Evolutionary conservation across 2,113 vertebrate species (phyloP), one percentile per base, ranked within the genome.

Genomic region (Larimichthys polyactis): DNA sequence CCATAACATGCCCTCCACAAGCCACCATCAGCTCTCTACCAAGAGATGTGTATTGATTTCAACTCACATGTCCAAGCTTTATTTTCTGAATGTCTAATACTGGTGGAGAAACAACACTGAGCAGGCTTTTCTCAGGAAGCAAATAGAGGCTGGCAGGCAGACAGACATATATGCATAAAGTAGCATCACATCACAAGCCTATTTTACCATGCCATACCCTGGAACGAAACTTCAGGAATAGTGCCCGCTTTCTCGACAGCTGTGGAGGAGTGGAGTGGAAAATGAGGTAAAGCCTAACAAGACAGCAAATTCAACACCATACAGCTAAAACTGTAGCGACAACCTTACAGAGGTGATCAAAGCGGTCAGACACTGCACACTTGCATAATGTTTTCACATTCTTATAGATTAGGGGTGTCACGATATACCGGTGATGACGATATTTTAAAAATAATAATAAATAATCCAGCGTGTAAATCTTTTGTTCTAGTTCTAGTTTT

Each of bases 171-270:
- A 75, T 54, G 72, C 78, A 75, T 43, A 65, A 1, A 54, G 72
- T 55, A 72, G 82, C 85, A 89, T 85, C 85, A 92, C 87, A 92
- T 86, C 88, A 92, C 81, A 92, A 88, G 90, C 84, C 88, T 89
- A 81, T 87, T 95, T 94, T 94, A 95, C 93, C 91, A 66, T 94
- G 89, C 90, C 95, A 90, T 96, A 95, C 95, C 95, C 95, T 92
- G 73, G 93, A 93, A 90, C 95, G 94, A 90, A 86, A 95, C 94
- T 92, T 95, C 89, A 96, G 93, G 91, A 96, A 96, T 32, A 95
- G 91, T 2, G 91, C 88, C 91, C 90, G 93, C 74, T 93, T 96
- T 90, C 93, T 95, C 83, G 86, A 92, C 74, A 94, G 79, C 95
- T 96, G 95, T 91, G 91, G 88, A 91, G 78, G 86, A 94, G 94